phyloP scores from a whole-genome alignment of 2,113 vertebrate species.

The Brienomyrus brachyistius region DNA sequence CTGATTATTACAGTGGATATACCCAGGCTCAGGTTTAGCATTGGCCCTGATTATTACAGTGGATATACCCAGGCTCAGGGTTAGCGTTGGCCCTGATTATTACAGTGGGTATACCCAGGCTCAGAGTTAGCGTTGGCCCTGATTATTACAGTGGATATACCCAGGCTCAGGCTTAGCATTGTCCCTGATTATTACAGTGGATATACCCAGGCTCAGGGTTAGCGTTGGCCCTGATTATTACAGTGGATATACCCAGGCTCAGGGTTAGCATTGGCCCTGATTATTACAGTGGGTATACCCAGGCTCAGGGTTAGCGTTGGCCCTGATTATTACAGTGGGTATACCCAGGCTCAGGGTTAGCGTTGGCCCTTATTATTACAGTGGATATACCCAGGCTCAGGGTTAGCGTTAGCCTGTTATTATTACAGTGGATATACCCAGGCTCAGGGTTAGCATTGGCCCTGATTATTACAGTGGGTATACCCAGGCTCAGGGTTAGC shows the following conservation, averaged over 20 bases:
- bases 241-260: not conserved
- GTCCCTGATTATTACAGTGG: not conserved
- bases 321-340: not conserved
- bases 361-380: not conserved
- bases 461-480: not conserved
- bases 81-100: not conserved
- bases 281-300: not conserved
- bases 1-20: not conserved
- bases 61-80: not conserved
- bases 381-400: not conserved
- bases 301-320: no score
- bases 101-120: not conserved
- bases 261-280: not conserved
- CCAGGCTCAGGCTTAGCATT: not conserved
- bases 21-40: no score
- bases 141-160: not conserved
- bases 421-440: not conserved
- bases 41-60: no score
- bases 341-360: not conserved
- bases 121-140: not conserved
- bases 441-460: not conserved
- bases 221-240: not conserved
- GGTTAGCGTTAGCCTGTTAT: not conserved
- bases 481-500: not conserved
- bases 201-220: not conserved